These are phyloP conservation scores for Podabrus alpinus DNA, from an alignment of 2,888 invertebrate genomes.

Conservation along the genomic window DNA sequence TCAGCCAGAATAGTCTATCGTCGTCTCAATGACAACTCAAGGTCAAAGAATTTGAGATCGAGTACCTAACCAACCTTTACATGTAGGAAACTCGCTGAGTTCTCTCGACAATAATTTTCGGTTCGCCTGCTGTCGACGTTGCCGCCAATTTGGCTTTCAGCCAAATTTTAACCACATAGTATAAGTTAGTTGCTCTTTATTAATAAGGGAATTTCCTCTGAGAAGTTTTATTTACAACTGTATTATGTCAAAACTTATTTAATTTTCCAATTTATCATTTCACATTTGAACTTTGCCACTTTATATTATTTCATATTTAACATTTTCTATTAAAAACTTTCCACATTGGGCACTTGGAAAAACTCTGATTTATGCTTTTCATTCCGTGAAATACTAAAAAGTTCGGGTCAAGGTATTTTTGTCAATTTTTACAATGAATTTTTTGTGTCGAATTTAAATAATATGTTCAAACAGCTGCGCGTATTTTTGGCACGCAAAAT, in stretches of 20 bases:
- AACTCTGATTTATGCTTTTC: neutral
- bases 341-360: neutral
- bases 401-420: neutral
- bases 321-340: neutral
- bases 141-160: conserved; percentile 32
- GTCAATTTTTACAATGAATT: neutral
- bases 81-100: conserved; percentile 9
- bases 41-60: conserved; percentile 20
- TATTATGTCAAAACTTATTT: conserved; percentile 7
- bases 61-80: conserved; percentile 10
- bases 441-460: neutral
- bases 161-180: conserved; percentile 30
- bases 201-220: conserved; percentile 40
- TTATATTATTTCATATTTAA: neutral
- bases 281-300: neutral
- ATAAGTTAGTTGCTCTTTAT: conserved; percentile 7
- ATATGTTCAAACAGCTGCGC: neutral
- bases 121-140: conserved; percentile 8
- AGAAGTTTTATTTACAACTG: conserved; percentile 19
- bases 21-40: conserved; percentile 26
- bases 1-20: conserved; percentile 1
- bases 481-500: neutral
- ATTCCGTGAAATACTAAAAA: neutral
- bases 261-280: neutral
- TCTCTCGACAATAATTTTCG: neutral